Evolutionary conservation across 2,888 invertebrate genomes (phyloP), one percentile per base, ranked within the genome.

Genomic region (Melipona bicolor): DNA sequence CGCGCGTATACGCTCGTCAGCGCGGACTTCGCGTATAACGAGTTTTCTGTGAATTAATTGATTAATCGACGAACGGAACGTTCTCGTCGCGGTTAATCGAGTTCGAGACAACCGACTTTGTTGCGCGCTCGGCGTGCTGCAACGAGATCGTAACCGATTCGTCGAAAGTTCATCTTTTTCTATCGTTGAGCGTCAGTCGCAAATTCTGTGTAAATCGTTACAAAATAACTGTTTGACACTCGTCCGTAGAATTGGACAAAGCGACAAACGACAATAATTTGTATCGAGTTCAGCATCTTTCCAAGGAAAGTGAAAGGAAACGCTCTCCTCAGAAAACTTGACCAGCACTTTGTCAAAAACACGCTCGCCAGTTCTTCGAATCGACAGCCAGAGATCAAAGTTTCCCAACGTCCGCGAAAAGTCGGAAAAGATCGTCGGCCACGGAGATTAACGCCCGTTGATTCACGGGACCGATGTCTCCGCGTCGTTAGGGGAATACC

Each of bases 371-470:
- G 36, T 36, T 9, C 9, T 36, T 36, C 9, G 43, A 43, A 43
- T 43, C 43, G 43, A 9, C 43, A 43, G 43, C 43, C 9, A 43
- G 9, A 27, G 1, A 11, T 43, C 9, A 9, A 9, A 43, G 11
- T 9, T 43, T 9, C 9, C 43, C 9, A 9, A 43, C 9, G 0
- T 9, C 36, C 36, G 36, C 9, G 36, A n/a, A n/a, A 56, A 13
- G n/a, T 0, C 3, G 0, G n/a, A 56, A 52, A 50, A 21, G 11
- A n/a, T 36, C 9, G 54, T 65, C 65, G 43, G 36, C 32, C 52
- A 69, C 54, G 82, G 81, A 43, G 2, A 85, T 87, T 80, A 85
- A 87, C 15, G 62, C 85, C 27, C 67, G 69, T 79, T 78, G 80
- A 88, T 80, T 75, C 79, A 68, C 70, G 65, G 69, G 68, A 52